Evolutionary conservation across 2,888 invertebrate genomes (phyloP).

Genomic region (Drosophila diplacantha): DNA sequence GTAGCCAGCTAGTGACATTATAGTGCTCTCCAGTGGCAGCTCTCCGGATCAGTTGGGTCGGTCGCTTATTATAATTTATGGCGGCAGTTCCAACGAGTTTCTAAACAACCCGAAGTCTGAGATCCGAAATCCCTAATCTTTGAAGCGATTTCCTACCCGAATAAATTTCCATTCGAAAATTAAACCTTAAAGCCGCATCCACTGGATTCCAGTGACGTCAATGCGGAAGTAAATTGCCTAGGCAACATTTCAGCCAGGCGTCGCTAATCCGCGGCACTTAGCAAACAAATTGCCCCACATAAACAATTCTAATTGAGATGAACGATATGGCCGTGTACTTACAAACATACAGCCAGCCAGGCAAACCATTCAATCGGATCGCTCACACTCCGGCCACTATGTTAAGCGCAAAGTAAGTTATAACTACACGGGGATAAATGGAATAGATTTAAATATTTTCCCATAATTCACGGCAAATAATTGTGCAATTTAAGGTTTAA

Average conservation of each 20-base stretch:
- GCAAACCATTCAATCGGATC: conserved; percentile 31
- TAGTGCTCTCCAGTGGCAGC: conserved; percentile 28
- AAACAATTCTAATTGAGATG: conserved; percentile 70
- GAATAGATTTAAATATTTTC: background rate
- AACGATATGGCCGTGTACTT: conserved; percentile 53
- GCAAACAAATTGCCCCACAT: conserved; percentile 68
- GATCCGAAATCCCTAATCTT: background rate
- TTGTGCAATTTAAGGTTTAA: background rate
- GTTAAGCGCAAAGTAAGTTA: conserved; percentile 56
- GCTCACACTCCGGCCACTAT: conserved; percentile 42
- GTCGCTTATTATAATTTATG: conserved; percentile 59
- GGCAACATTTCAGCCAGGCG: conserved; percentile 35
- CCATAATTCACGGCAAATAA: background rate
- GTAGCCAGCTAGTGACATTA: conserved; percentile 57
- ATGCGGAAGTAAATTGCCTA: conserved; percentile 28
- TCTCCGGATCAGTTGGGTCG: conserved; percentile 14
- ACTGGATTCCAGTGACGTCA: conserved; percentile 42
- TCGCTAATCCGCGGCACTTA: conserved; percentile 60
- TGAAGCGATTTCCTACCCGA: conserved; percentile 4
- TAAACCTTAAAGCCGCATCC: conserved; percentile 25
- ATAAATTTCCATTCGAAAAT: conserved; percentile 63
- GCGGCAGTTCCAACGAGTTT: conserved; percentile 3
- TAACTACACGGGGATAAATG: conserved; percentile 22
- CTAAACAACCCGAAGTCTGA: background rate
- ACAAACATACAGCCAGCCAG: conserved; percentile 5